These are phyloP conservation scores for Lethrus apterus DNA, from an alignment of 1,140 invertebrate genomes.

Conservation along the genomic window DNA sequence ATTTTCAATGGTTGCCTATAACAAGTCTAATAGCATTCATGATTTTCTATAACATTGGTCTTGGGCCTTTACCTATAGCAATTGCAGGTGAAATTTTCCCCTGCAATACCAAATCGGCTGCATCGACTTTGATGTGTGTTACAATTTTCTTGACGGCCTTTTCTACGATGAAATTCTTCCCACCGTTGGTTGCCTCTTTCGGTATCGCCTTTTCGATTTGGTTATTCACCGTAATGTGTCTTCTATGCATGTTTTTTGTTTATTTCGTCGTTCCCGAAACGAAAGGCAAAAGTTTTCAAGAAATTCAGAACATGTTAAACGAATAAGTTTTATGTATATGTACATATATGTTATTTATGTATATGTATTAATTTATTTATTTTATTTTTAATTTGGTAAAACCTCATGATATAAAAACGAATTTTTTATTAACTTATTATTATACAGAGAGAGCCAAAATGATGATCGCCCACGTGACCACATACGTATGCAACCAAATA, in stretches of 20 bases:
- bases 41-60: slow-evolving; percentile 46
- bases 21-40: background rate
- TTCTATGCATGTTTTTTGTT: background rate
- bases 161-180: slow-evolving; percentile 62
- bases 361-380: no score
- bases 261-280: slow-evolving; percentile 1
- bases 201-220: background rate
- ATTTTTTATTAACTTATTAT: no score
- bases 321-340: no score
- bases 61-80: slow-evolving; percentile 62
- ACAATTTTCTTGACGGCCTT: slow-evolving; percentile 63
- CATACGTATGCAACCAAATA: no score
- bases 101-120: slow-evolving; percentile 57
- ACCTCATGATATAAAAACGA: no score
- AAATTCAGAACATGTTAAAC: background rate
- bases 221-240: background rate
- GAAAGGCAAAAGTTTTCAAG: slow-evolving; percentile 1
- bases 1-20: slow-evolving; percentile 13
- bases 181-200: slow-evolving; percentile 44
- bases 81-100: slow-evolving; percentile 70
- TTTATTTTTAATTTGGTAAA: no score
- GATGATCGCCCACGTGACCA: no score
- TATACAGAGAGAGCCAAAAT: no score
- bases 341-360: no score
- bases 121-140: slow-evolving; percentile 57